phyloP scores from a whole-genome alignment of 1,140 invertebrate species.

The Asbolus verrucosus region DNA sequence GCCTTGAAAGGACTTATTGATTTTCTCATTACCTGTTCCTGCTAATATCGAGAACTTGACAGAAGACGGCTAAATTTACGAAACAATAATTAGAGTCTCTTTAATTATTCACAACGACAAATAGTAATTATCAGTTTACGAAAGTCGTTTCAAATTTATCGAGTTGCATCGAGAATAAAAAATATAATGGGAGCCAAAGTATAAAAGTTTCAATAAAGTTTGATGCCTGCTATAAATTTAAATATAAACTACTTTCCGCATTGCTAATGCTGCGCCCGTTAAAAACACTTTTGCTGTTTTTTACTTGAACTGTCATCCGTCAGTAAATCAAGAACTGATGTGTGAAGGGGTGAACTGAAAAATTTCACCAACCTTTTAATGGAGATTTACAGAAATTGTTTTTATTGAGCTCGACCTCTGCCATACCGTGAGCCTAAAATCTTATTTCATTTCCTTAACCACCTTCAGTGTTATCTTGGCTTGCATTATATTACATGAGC shows the following conservation, averaged over 20 bases:
- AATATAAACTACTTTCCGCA: constrained; percentile 27
- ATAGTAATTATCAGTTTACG: constrained; percentile 18
- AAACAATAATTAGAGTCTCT: not conserved
- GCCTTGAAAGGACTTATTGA: not conserved
- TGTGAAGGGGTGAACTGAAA: too few relatives aligned
- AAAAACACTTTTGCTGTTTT: constrained; percentile 25
- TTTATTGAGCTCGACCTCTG: too few relatives aligned
- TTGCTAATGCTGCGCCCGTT: constrained; percentile 1
- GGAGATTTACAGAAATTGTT: too few relatives aligned
- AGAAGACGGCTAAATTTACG: too few relatives aligned
- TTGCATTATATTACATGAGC: too few relatives aligned
- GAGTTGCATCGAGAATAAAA: not conserved
- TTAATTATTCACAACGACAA: constrained; percentile 12
- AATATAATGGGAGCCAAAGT: constrained; percentile 2
- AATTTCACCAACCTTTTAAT: too few relatives aligned
- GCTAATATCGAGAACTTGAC: not conserved
- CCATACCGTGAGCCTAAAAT: too few relatives aligned
- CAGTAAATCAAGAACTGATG: too few relatives aligned
- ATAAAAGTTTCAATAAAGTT: constrained; percentile 13
- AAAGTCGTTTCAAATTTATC: not conserved
- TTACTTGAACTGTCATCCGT: too few relatives aligned
- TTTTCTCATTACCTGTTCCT: too few relatives aligned
- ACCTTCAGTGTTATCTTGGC: too few relatives aligned
- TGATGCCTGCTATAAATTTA: constrained; percentile 10
- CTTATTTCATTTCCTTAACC: too few relatives aligned